These are phyloP conservation scores for Oryctolagus cuniculus DNA, from an alignment of 2,113 vertebrate genomes.

Conservation along the genomic window DNA sequence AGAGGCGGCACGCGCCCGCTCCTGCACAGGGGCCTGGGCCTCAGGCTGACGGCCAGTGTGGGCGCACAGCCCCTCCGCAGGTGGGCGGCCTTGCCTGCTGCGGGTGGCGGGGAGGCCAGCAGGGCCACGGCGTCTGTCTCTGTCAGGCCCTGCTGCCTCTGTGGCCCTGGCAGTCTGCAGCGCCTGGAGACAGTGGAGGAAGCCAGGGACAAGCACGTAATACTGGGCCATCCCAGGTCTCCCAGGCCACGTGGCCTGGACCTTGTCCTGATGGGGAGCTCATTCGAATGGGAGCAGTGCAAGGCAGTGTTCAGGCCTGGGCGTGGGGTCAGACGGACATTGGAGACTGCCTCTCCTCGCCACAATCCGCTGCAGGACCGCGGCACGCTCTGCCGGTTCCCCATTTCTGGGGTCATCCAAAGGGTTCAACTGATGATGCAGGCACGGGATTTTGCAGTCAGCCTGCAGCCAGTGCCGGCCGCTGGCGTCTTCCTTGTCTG, in stretches of 20 bases:
- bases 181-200: fast-evolving
- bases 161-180: too few species aligned
- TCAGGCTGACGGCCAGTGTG: too few species aligned
- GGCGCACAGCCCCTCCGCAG: too few species aligned
- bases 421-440: background rate
- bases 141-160: too few species aligned
- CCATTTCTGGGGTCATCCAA: background rate
- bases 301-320: fast-evolving
- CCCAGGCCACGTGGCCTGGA: fast-evolving
- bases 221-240: background rate
- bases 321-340: fast-evolving
- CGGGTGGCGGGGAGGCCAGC: too few species aligned
- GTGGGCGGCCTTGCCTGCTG: too few species aligned
- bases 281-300: background rate
- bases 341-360: fast-evolving
- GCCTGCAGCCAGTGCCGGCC: too few species aligned
- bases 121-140: background rate
- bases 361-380: fast-evolving
- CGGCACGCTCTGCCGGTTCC: background rate
- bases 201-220: fast-evolving
- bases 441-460: fast-evolving
- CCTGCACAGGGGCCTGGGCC: fast-evolving
- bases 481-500: too few species aligned
- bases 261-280: background rate
- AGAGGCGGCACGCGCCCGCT: fast-evolving